Conservation (phyloP, 1,140 invertebrate species). For the Sycophaga agraensis region DNA sequence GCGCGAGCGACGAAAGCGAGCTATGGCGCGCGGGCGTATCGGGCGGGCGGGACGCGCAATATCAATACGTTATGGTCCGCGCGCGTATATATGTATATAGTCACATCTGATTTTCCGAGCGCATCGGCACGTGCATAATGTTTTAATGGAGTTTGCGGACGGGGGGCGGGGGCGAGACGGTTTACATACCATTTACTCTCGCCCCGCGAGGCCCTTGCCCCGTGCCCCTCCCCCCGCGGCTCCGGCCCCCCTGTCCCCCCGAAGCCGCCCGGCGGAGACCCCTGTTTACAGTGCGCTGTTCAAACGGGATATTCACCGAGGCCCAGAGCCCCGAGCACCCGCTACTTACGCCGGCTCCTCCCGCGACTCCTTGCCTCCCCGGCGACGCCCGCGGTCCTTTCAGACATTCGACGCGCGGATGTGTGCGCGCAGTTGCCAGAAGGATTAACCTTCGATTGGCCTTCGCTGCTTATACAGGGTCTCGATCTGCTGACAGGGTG, state of each 20-base stretch:
- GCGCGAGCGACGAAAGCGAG: not conserved
- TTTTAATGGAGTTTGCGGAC: conserved; percentile 61
- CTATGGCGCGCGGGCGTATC: not conserved
- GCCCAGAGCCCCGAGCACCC: not conserved
- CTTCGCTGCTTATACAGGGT: no score
- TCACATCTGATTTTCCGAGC: conserved; percentile 57
- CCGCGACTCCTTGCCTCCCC: not conserved
- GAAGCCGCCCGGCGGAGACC: not conserved
- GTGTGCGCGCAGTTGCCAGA: no score
- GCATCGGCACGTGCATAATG: conserved; percentile 59
- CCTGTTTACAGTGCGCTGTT: conserved; percentile 23
- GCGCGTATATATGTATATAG: no score
- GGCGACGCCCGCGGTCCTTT: not conserved
- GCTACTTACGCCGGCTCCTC: conserved; percentile 1
- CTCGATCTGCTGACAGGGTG: no score
- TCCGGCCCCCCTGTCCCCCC: conserved; percentile 3
- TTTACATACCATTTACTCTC: conserved; percentile 61
- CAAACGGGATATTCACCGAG: conserved; percentile 1
- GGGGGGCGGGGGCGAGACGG: conserved; percentile 51
- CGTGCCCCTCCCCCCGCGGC: conserved; percentile 4
- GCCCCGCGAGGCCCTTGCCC: conserved; percentile 39
- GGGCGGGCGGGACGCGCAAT: conserved; percentile 12
- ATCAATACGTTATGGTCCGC: conserved; percentile 26
- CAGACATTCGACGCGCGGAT: not conserved
- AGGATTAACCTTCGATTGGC: conserved; percentile 8